phyloP scores from a whole-genome alignment of 2,888 invertebrate species.

The Pyrochroa serraticornis region DNA sequence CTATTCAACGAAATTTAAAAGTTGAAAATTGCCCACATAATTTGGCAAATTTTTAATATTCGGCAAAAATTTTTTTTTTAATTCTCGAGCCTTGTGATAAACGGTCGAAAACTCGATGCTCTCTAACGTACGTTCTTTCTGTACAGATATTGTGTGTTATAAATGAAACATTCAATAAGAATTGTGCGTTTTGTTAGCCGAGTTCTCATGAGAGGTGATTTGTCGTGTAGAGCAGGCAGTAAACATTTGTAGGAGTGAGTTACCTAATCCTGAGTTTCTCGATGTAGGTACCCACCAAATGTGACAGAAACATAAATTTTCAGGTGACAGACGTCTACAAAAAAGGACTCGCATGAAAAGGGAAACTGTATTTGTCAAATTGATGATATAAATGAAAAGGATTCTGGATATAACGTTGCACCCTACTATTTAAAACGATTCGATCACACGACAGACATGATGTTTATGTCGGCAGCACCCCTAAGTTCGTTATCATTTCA shows the following conservation, averaged over 20 bases:
- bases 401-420: background rate
- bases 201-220: constrained; percentile 30
- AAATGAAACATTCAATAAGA: constrained; percentile 30
- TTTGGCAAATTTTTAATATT: too few relatives aligned
- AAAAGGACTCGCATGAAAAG: constrained; percentile 30
- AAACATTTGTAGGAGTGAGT: constrained; percentile 32
- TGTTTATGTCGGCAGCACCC: constrained; percentile 1
- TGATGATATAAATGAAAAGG: constrained; percentile 32
- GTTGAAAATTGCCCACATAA: too few relatives aligned
- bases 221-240: constrained; percentile 28
- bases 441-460: background rate
- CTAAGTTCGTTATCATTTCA: constrained; percentile 13
- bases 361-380: constrained; percentile 37
- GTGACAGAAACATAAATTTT: constrained; percentile 39
- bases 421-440: background rate
- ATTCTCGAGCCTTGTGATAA: background rate
- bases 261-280: constrained; percentile 34
- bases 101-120: constrained; percentile 1
- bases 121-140: constrained; percentile 1
- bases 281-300: constrained; percentile 37
- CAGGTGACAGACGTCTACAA: constrained; percentile 34
- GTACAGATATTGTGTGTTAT: constrained; percentile 20
- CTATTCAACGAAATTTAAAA: too few relatives aligned
- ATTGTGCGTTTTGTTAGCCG: constrained; percentile 28
- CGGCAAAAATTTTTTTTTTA: constrained; percentile 2